Evolutionary conservation across 1,140 invertebrate genomes (phyloP), one percentile per base, ranked within the genome.

Genomic region (Aporrectodea caliginosa): DNA sequence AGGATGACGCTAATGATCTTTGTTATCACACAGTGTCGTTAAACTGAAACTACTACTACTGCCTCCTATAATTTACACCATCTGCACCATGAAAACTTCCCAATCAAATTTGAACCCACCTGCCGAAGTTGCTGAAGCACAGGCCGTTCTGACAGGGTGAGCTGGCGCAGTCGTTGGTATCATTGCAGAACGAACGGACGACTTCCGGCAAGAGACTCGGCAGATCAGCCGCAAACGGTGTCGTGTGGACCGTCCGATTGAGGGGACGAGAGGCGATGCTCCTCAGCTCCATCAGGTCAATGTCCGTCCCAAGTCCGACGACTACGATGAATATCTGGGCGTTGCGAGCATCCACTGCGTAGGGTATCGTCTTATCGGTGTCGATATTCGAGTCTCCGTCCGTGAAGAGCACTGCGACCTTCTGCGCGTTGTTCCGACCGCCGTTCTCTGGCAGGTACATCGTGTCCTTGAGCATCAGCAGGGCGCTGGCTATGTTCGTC

Each of bases 331-430:
- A 58, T 14, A 79, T 75, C 1, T 71, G 70, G 33, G 73, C 35
- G 16, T 32, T 12, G 27, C 73, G 32, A 12, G 78, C 78, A 22
- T 27, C 71, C 1, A 43, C 35, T 1, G 78, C 78, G 73, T 79
- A 74, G 29, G 78, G 78, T 32, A 75, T 75, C 27, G 73, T 27
- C n/a, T 81, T 80, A 14, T 70, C 73, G 69, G 29, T 75, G 68
- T 83, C 83, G 16, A 84, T 81, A 80, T 86, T 81, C 1, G 83
- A 84, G 31, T 70, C 29, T 14, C 84, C 84, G 68, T 85, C 84
- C 0, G 84, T 85, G 35, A 84, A 76, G 0, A 85, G 78, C 27
- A 85, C 72, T 31, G 80, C 82, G n/a, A 84, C 43, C 35, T 81
- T 82, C 16, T 78, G 77, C 1, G 79, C 81, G 22, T 71, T 72